Evolutionary conservation across 2,888 invertebrate species (phyloP), one percentile per base, ranked within the genome.

Genomic region (Falcaria lacertinaria): DNA sequence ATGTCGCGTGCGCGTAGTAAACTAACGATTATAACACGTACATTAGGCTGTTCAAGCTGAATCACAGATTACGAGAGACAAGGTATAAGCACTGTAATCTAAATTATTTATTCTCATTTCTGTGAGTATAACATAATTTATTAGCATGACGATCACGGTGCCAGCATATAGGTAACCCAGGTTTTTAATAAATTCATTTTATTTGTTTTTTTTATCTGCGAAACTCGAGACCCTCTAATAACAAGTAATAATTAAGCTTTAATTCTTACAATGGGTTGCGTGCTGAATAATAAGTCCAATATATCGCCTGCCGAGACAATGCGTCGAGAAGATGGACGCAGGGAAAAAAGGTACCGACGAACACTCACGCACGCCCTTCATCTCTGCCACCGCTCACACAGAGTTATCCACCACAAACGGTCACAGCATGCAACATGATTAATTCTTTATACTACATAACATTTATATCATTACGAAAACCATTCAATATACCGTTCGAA

Each of bases 351-450:
- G 44, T 44, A 37, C 33, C 47, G n/a, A 45, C 52, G 48, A 55
- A 44, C 57, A 51, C 58, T 54, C 60, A 63, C 61, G 61, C 64
- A 59, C 62, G 64, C 52, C 56, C 56, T 60, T 57, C 62, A 67
- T 65, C 64, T 64, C 54, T 40, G 52, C 50, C 44, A 47, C 48
- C 48, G 54, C 44, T 54, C 51, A 50, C 55, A 48, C 57, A 52
- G 57, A 61, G 67, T 68, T 54, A 57, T 60, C 61, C 66, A 69
- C 65, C 63, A 62, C 60, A 48, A 54, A 49, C 44, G 46, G 52
- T 50, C 51, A 57, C 61, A 63, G 65, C 70, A 74, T 70, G 70
- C 76, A 66, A 76, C 75, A 74, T 80, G 80, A 84, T 83, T 77
- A 81, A 85, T 83, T 72, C 63, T 64, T 59, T 53, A 50, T 60